These are phyloP conservation scores for Cervus canadensis DNA, from an alignment of 2,113 vertebrate species.

Conservation along the genomic window DNA sequence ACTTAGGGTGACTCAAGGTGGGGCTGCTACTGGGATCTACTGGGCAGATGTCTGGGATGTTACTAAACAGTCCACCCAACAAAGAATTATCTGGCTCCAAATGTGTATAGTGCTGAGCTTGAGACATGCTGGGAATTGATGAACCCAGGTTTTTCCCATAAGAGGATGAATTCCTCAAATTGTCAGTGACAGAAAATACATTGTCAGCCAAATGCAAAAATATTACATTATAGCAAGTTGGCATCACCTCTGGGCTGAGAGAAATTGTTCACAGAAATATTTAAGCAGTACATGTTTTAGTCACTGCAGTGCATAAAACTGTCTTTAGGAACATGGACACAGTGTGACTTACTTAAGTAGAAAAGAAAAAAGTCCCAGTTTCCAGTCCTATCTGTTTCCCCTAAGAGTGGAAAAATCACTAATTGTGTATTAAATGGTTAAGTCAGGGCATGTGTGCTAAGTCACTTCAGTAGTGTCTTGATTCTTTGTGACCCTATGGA, in stretches of 20 bases:
- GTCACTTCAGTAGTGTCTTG: neutral
- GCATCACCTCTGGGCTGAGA: neutral
- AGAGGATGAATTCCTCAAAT: neutral
- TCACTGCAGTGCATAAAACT: neutral
- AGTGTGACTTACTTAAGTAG: neutral
- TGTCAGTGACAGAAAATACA: neutral
- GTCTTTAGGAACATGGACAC: neutral
- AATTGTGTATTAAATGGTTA: conserved; percentile 5
- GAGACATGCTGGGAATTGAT: neutral
- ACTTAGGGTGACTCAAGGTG: neutral
- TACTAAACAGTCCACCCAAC: neutral
- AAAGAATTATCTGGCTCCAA: neutral
- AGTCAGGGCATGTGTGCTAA: neutral
- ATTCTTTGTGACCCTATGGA: neutral
- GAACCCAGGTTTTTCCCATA: neutral
- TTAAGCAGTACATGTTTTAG: neutral
- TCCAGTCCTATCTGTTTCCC: conserved; percentile 37
- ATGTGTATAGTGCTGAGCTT: neutral
- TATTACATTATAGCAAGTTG: neutral
- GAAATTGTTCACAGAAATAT: neutral
- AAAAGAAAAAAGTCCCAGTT: neutral
- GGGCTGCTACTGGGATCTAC: neutral
- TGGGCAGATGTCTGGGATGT: neutral
- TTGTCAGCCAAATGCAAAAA: neutral
- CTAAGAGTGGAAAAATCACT: conserved; percentile 13